Evolutionary conservation across 2,888 invertebrate genomes (phyloP).

Genomic region (Biston betularia): DNA sequence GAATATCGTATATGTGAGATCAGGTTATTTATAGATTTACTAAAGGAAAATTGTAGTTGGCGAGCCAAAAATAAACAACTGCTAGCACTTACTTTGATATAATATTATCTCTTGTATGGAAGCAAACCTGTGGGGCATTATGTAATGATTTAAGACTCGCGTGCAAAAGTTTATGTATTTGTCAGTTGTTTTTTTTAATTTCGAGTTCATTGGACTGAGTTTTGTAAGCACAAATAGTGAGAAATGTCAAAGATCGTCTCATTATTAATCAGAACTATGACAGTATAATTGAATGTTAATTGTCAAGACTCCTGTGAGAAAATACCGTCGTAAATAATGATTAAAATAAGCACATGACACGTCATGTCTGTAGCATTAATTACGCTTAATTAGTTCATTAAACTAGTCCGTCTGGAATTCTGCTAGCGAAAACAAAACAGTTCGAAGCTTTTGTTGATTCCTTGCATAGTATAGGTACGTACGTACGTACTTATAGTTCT

Average conservation of each 20-base stretch:
- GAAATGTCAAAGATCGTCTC: conserved; percentile 45
- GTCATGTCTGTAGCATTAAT: conserved; percentile 38
- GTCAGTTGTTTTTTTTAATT: not conserved
- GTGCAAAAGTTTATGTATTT: too few relatives aligned
- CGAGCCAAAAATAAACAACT: conserved; percentile 34
- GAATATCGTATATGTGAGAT: conserved; percentile 65
- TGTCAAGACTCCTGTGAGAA: conserved; percentile 33
- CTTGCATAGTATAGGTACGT: conserved; percentile 25
- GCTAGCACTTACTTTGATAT: not conserved
- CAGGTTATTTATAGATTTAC: conserved; percentile 54
- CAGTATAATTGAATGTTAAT: conserved; percentile 45
- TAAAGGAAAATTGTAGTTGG: conserved; percentile 26
- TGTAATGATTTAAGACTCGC: not conserved
- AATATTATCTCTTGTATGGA: not conserved
- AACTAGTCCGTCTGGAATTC: conserved; percentile 40
- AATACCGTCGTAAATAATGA: conserved; percentile 46
- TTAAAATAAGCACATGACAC: conserved; percentile 38
- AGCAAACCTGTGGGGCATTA: not conserved
- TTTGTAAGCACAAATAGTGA: not conserved
- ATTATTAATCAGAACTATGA: conserved; percentile 48
- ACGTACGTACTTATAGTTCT: too few relatives aligned
- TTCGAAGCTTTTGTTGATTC: conserved; percentile 47
- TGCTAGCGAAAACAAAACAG: conserved; percentile 36
- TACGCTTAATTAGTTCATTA: conserved; percentile 44
- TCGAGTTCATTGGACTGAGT: conserved; percentile 3